Percentiles rank a stretch among this genome's conserved stretches.
These are phyloP conservation scores for Acanthisitta chloris DNA, from an alignment of 2,113 vertebrate genomes.

Conservation along the genomic window DNA sequence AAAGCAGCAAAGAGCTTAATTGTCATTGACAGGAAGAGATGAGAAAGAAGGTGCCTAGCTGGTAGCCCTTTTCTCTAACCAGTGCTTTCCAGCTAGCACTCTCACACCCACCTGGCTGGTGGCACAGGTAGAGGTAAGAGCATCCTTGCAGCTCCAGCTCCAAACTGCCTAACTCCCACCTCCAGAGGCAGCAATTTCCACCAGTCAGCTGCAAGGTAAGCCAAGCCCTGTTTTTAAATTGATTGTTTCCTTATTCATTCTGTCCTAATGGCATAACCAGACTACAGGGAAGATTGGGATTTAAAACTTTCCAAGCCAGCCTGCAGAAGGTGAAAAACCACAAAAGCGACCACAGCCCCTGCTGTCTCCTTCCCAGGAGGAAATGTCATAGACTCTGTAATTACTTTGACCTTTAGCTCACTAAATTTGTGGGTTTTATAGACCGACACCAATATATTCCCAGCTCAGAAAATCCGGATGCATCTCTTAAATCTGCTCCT, in stretches of 20 bases:
- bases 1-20: not conserved
- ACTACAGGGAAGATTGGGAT: not conserved
- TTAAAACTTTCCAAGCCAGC: not conserved
- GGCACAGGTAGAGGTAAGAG: not conserved
- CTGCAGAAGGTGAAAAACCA: not conserved
- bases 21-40: not conserved
- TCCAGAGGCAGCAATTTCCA: not conserved
- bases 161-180: accelerated
- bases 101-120: not conserved
- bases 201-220: not conserved
- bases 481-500: not conserved
- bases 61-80: not conserved
- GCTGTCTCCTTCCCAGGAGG: not conserved
- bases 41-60: not conserved
- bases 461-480: not conserved
- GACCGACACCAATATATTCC: not conserved
- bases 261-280: not conserved
- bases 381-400: not conserved
- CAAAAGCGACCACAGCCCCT: not conserved
- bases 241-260: not conserved
- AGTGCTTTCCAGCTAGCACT: not conserved
- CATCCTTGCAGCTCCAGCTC: not conserved
- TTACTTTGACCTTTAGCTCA: constrained; percentile 16
- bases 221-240: not conserved
- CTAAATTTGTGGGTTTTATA: not conserved